These are phyloP conservation scores for Syngnathus scovelli DNA, from an alignment of 2,113 vertebrate species.

Conservation along the genomic window DNA sequence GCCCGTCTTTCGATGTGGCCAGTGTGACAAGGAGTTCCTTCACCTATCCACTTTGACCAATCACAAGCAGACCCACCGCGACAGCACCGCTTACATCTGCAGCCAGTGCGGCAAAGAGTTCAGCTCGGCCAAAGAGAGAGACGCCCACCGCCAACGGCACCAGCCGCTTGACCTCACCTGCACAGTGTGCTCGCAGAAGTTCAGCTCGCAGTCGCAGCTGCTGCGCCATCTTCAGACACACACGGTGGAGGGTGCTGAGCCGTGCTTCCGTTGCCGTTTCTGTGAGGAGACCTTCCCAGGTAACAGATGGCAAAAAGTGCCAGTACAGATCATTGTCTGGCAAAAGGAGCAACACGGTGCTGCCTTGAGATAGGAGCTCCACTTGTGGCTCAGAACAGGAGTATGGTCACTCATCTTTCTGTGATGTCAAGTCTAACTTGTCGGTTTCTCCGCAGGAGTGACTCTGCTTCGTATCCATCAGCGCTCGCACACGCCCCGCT, in stretches of 20 bases:
- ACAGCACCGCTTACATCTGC: slow-evolving; percentile 28
- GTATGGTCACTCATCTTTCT: neutral
- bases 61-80: slow-evolving; percentile 54
- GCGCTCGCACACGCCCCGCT: slow-evolving; percentile 55
- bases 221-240: slow-evolving; percentile 57
- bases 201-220: slow-evolving; percentile 54
- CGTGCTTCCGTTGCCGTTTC: slow-evolving; percentile 56
- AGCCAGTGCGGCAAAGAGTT: slow-evolving; percentile 32
- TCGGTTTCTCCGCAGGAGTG: slow-evolving; percentile 32
- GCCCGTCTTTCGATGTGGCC: slow-evolving; percentile 51
- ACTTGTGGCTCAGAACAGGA: too few species aligned
- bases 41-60: slow-evolving; percentile 60
- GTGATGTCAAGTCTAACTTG: too few species aligned
- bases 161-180: slow-evolving; percentile 40
- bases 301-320: neutral
- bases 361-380: too few species aligned
- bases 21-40: slow-evolving; percentile 45
- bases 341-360: too few species aligned
- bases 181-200: slow-evolving; percentile 37
- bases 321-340: too few species aligned
- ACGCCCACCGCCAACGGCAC: slow-evolving; percentile 41
- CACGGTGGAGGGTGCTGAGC: slow-evolving; percentile 34
- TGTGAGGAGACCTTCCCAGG: slow-evolving; percentile 61
- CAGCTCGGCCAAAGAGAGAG: slow-evolving; percentile 25
- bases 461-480: slow-evolving; percentile 67